Evolutionary conservation across 2,797 vertebrate species (phyloP), one percentile per base, ranked within the genome.

Genomic region (Mastacembelus armatus): DNA sequence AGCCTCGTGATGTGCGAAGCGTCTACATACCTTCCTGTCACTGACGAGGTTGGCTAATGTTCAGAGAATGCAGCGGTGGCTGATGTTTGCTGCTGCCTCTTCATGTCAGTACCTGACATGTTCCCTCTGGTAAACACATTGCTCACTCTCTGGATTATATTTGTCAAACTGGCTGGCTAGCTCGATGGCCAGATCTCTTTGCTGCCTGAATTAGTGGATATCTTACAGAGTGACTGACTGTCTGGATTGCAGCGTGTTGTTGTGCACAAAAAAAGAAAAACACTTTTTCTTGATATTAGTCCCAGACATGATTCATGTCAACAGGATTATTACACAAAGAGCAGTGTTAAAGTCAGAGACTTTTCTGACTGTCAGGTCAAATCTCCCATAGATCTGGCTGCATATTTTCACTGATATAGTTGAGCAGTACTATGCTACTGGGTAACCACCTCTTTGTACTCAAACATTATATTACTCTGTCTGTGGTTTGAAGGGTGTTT

Each of bases 101-200:
- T 91, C 88, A 44, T 90, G 93, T 92, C 84, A 56, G 80, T 91
- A 88, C 91, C 91, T 92, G 91, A 92, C 72, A 42, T 54, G 59
- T 63, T 85, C 77, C 62, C 50, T 76, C 74, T 71, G 79, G 72
- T 83, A 66, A 83, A 87, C 73, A 84, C 49, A 44, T 80, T 66
- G 63, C 66, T 68, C 74, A 59, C 45, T 67, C 74, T 64, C 52
- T 80, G 84, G 60, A 75, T 77, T 33, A 44, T 77, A 67, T 81
- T 81, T 72, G 56, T 58, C 29, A n/a, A 39, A 18, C 47, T 18
- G 29, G 30, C 45, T 16, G 57, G 8, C 26, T 14, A 11, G 50
- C 35, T 75, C 24, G 58, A 40, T n/a, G 38, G 55, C 11, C 48
- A 10, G 55, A 42, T 49, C 35, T 55, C 24, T 33, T 26, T 2